Percentiles rank a stretch among this genome's conserved stretches.
Evolutionary conservation across 2,797 vertebrate species (phyloP).

Genomic region (Sebastes hopkinsi): DNA sequence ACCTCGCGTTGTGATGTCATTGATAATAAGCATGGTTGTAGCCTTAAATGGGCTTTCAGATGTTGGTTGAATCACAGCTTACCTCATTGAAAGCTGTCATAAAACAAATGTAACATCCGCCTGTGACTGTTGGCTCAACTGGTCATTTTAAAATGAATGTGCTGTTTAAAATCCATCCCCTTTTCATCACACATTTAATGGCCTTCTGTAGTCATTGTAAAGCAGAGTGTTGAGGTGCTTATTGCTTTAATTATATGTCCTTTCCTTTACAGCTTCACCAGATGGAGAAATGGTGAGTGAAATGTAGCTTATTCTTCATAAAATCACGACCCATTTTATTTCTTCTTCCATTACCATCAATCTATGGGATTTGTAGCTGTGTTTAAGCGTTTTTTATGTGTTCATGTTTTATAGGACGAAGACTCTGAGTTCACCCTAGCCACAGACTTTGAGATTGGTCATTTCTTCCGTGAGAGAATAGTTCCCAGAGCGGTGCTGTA

Average conservation of each 20-base stretch:
- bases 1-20: background rate
- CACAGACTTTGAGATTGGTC: slow-evolving; percentile 96
- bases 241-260: background rate
- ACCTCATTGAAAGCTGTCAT: background rate
- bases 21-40: background rate
- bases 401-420: slow-evolving; percentile 86
- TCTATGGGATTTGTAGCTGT: background rate
- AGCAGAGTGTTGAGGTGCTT: background rate
- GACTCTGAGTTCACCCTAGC: slow-evolving; percentile 94
- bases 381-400: background rate
- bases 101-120: background rate
- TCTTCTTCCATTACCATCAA: background rate
- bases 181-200: background rate
- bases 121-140: background rate
- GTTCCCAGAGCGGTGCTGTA: slow-evolving; percentile 96
- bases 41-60: background rate
- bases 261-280: slow-evolving; percentile 84
- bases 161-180: background rate
- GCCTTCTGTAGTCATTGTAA: background rate
- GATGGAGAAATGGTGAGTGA: slow-evolving; percentile 94
- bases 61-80: background rate
- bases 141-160: background rate
- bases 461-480: slow-evolving; percentile 98
- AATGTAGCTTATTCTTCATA: background rate
- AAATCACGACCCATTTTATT: background rate